Conservation (phyloP, 2,113 vertebrate genomes). For the Pituophis catenifer region DNA sequence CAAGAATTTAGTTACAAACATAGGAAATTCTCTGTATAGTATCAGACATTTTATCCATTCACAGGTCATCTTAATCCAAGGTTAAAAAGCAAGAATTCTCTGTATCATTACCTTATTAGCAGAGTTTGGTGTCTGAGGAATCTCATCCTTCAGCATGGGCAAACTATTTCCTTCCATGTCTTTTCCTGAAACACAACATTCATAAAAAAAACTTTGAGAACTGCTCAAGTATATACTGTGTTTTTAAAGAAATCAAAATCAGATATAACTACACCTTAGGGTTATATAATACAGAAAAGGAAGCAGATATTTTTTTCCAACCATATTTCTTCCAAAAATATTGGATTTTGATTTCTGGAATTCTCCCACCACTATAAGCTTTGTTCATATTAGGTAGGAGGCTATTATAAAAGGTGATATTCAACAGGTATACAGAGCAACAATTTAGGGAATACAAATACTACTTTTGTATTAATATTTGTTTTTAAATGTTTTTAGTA, state of each 20-base stretch:
- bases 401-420: not conserved
- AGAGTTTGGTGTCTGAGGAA: slow-evolving; percentile 83
- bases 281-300: not conserved
- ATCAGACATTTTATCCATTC: not conserved
- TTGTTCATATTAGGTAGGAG: not conserved
- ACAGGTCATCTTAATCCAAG: not conserved
- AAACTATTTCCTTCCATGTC: slow-evolving; percentile 80
- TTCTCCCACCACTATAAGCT: not conserved
- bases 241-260: not conserved
- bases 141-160: slow-evolving; percentile 76
- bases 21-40: not conserved
- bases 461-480: not conserved
- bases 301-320: not conserved
- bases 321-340: not conserved
- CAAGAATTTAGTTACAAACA: not conserved
- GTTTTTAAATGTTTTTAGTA: not conserved
- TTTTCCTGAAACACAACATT: slow-evolving; percentile 76
- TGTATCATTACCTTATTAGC: slow-evolving; percentile 75
- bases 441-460: not conserved
- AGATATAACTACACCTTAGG: not conserved
- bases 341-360: not conserved
- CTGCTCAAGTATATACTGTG: not conserved
- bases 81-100: not conserved
- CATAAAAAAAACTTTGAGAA: slow-evolving; percentile 16
- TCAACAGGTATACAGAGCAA: not conserved